phyloP scores from a whole-genome alignment of 1,140 invertebrate genomes.

The Drosophila busckii region DNA sequence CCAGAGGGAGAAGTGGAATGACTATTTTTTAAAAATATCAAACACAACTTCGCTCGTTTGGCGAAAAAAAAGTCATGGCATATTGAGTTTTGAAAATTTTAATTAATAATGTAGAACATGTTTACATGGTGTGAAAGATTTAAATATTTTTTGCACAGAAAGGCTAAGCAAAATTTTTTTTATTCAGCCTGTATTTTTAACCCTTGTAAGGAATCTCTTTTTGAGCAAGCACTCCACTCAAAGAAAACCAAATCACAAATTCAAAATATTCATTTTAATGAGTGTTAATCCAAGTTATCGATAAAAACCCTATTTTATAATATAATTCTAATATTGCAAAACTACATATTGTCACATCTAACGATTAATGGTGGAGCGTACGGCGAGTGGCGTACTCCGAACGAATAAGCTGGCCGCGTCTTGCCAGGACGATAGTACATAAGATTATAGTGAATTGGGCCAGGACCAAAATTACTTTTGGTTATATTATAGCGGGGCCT shows the following conservation, averaged over 20 bases:
- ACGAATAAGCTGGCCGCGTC: slow-evolving; percentile 53
- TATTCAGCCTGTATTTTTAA: too few relatives aligned
- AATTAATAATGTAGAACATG: neutral
- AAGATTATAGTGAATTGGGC: slow-evolving; percentile 78
- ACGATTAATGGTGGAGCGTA: slow-evolving; percentile 75
- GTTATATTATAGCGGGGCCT: slow-evolving; percentile 16
- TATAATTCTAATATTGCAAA: slow-evolving; percentile 63
- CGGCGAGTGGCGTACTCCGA: slow-evolving; percentile 55
- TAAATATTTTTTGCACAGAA: too few relatives aligned
- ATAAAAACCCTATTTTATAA: too few relatives aligned
- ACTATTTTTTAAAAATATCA: neutral
- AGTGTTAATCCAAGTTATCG: too few relatives aligned
- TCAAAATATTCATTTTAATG: too few relatives aligned
- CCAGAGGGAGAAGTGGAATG: slow-evolving; percentile 11
- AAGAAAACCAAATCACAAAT: too few relatives aligned
- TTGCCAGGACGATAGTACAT: slow-evolving; percentile 67
- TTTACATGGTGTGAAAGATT: too few relatives aligned
- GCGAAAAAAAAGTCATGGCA: slow-evolving; percentile 16
- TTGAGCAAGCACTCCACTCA: too few relatives aligned
- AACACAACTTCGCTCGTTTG: neutral
- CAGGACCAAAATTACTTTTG: slow-evolving; percentile 64
- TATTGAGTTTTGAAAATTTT: neutral
- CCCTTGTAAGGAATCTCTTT: too few relatives aligned
- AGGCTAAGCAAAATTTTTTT: too few relatives aligned
- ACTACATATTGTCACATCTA: slow-evolving; percentile 72